Percentiles rank a stretch among this genome's conserved stretches.
phyloP scores from a whole-genome alignment of 1,140 invertebrate genomes.

The Arion vulgaris region DNA sequence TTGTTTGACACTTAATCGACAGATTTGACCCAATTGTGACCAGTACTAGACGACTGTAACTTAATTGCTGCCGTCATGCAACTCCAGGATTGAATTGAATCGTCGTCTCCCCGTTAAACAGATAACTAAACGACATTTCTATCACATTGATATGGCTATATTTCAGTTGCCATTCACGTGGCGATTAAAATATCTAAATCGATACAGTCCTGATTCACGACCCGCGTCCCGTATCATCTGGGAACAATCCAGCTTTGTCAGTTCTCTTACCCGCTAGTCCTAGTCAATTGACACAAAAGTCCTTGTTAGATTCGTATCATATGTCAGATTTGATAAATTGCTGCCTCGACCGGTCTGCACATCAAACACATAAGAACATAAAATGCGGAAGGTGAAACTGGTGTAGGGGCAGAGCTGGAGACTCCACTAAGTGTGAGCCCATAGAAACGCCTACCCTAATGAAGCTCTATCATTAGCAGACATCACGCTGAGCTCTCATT shows the following conservation, averaged over 20 bases:
- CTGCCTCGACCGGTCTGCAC: not conserved
- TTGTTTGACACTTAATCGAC: too few species aligned
- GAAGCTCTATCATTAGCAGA: constrained; percentile 19
- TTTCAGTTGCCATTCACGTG: not conserved
- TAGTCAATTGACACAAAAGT: not conserved
- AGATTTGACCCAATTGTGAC: too few species aligned
- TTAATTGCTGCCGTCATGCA: too few species aligned
- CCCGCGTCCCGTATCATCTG: constrained; percentile 13
- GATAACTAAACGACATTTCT: not conserved
- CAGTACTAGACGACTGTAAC: too few species aligned
- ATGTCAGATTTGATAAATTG: constrained; percentile 11
- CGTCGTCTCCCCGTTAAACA: too few species aligned
- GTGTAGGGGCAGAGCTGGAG: too few species aligned
- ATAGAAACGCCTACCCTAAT: constrained; percentile 19
- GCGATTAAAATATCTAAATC: constrained; percentile 3
- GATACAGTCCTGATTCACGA: not conserved
- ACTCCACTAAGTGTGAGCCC: not conserved
- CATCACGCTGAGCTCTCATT: constrained; percentile 4
- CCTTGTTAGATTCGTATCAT: not conserved
- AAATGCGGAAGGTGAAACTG: not conserved
- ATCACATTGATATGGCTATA: not conserved
- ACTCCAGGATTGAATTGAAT: too few species aligned
- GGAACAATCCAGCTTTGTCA: not conserved
- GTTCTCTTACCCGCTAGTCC: not conserved
- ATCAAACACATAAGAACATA: not conserved